Conservation (phyloP, 2,797 vertebrate genomes). For the Channa striata region DNA sequence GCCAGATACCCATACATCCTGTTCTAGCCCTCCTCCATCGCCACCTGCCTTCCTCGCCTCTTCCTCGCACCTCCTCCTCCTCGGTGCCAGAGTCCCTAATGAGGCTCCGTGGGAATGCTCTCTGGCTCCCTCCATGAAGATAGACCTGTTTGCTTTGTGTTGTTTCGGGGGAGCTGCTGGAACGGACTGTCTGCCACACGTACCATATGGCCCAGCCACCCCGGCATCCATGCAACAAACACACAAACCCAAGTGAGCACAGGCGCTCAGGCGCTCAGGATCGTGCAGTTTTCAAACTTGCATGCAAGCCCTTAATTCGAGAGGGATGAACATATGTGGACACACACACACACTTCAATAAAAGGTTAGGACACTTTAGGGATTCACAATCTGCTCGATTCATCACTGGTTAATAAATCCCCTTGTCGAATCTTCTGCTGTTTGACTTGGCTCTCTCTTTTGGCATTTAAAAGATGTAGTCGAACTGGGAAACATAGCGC, state of each 20-base stretch:
- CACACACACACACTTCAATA: background rate
- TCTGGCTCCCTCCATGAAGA: conserved; percentile 56
- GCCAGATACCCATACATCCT: conserved; percentile 57
- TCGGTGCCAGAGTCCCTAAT: conserved; percentile 74
- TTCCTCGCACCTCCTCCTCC: conserved; percentile 51
- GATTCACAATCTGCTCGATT: conserved; percentile 7
- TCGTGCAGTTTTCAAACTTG: conserved; percentile 15
- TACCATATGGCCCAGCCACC: conserved; percentile 66
- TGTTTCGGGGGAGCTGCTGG: conserved; percentile 63
- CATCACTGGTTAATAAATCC: background rate
- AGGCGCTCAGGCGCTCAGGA: background rate
- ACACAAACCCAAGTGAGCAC: background rate
- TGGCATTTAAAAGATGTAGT: conserved; percentile 22
- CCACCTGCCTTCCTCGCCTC: conserved; percentile 61
- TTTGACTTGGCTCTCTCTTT: background rate
- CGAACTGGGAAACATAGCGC: conserved; percentile 12
- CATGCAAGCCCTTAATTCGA: background rate
- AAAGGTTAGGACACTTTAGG: conserved; percentile 1
- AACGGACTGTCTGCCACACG: conserved; percentile 52
- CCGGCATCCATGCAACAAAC: conserved; percentile 17
- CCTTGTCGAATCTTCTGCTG: background rate
- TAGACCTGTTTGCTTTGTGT: conserved; percentile 59
- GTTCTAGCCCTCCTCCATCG: conserved; percentile 46
- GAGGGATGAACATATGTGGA: conserved; percentile 27
- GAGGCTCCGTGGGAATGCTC: conserved; percentile 78